phyloP scores from a whole-genome alignment of 2,113 vertebrate genomes.

The Pachycephala philippinensis region DNA sequence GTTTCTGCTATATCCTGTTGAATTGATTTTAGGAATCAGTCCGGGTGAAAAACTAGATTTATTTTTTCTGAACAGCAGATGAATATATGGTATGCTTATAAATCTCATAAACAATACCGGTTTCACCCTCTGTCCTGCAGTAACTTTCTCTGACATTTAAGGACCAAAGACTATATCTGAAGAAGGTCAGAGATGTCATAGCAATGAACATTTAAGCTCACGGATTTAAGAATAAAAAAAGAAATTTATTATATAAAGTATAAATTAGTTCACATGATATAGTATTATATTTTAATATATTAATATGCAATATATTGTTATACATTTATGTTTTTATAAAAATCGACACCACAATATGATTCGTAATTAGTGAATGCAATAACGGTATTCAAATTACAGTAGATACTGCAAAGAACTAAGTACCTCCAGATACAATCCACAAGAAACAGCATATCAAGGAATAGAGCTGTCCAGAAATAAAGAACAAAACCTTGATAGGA shows the following conservation, averaged over 20 bases:
- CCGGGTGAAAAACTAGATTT: neutral
- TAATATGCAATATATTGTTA: neutral
- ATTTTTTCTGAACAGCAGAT: neutral
- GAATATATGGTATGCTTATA: neutral
- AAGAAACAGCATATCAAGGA: neutral
- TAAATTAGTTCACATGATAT: neutral
- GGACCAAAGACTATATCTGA: neutral
- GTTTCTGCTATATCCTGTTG: neutral
- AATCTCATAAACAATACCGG: neutral
- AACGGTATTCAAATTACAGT: neutral
- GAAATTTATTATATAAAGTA: neutral
- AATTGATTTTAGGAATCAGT: neutral
- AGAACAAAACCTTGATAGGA: neutral
- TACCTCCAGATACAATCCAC: neutral
- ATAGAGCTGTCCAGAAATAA: neutral
- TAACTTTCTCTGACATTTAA: neutral
- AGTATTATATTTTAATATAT: neutral
- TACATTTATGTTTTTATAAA: neutral
- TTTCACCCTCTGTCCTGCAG: neutral
- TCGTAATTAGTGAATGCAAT: neutral
- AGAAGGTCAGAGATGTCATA: neutral
- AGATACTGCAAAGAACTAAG: neutral
- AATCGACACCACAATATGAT: neutral
- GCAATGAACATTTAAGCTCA: neutral
- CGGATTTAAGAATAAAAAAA: neutral